Conservation (phyloP, 2,113 vertebrate species). For the Cepphus grylle region DNA sequence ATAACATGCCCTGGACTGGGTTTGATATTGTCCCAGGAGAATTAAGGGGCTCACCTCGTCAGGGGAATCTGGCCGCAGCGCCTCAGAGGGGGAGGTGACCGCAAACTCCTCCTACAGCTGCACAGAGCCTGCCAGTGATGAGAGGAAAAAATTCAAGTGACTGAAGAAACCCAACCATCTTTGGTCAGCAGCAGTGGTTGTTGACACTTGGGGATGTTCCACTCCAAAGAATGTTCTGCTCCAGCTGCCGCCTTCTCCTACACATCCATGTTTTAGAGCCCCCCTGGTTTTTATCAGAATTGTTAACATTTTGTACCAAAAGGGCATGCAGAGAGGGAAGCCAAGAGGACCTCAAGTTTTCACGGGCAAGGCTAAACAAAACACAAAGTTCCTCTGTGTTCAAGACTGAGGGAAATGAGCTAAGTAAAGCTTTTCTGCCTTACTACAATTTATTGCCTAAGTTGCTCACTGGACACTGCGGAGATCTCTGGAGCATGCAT, state of each 20-base stretch:
- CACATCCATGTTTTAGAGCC: neutral
- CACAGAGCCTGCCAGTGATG: neutral
- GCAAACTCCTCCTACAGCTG: conserved; percentile 38
- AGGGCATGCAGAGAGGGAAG: neutral
- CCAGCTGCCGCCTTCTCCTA: rapidly evolving
- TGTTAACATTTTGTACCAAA: neutral
- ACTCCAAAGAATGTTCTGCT: neutral
- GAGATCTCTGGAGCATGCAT: neutral
- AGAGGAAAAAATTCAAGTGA: neutral
- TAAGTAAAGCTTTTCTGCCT: neutral
- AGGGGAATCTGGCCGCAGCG: neutral
- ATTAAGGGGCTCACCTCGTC: neutral
- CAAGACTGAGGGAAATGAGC: neutral
- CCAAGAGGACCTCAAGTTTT: neutral
- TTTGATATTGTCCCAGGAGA: neutral
- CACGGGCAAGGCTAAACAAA: neutral
- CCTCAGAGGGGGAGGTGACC: neutral
- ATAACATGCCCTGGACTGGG: neutral
- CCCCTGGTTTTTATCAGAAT: neutral
- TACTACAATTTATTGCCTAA: neutral
- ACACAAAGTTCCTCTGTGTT: neutral
- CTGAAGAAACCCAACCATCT: conserved; percentile 49
- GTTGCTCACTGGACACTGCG: neutral
- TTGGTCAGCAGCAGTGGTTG: conserved; percentile 22
- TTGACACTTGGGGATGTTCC: conserved; percentile 26